Evolutionary conservation across 2,797 vertebrate species (phyloP).

Genomic region (Atherinosoma microstoma): DNA sequence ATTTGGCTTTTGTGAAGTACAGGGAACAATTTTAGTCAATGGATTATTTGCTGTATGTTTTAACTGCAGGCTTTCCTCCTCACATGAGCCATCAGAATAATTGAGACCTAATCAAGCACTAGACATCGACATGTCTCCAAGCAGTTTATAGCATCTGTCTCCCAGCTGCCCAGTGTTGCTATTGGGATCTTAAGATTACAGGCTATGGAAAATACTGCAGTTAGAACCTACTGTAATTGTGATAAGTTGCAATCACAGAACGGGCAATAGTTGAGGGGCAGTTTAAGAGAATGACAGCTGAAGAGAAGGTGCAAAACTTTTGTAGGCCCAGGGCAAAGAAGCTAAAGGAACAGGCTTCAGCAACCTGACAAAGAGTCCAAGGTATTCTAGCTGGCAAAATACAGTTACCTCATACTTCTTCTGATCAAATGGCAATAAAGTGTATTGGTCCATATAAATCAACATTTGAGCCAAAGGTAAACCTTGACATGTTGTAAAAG

Average conservation of each 20-base stretch:
- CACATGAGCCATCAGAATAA: slow-evolving; percentile 49
- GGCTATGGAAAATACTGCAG: slow-evolving; percentile 63
- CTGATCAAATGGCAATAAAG: slow-evolving; percentile 19
- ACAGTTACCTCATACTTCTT: slow-evolving; percentile 26
- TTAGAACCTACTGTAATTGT: slow-evolving; percentile 64
- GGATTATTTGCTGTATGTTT: slow-evolving; percentile 34
- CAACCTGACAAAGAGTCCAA: slow-evolving; percentile 14
- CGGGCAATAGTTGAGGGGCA: slow-evolving; percentile 35
- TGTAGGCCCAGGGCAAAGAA: slow-evolving; percentile 6
- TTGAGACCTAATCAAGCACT: slow-evolving; percentile 70
- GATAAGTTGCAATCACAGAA: slow-evolving; percentile 62
- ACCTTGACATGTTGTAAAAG: slow-evolving; percentile 14
- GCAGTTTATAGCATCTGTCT: slow-evolving; percentile 66
- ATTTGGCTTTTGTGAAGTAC: slow-evolving; percentile 41
- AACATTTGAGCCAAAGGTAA: slow-evolving; percentile 23
- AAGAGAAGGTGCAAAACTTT: slow-evolving; percentile 36
- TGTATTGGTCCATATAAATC: slow-evolving; percentile 28
- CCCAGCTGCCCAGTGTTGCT: slow-evolving; percentile 52
- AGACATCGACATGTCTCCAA: slow-evolving; percentile 54
- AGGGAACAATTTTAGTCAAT: slow-evolving; percentile 43
- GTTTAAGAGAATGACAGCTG: slow-evolving; percentile 35
- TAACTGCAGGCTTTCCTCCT: slow-evolving; percentile 38
- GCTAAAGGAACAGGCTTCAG: neutral
- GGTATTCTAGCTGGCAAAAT: slow-evolving; percentile 37
- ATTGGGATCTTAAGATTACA: slow-evolving; percentile 72